Conservation (phyloP, 2,888 invertebrate genomes). For the Toxonevra muliebris region DNA sequence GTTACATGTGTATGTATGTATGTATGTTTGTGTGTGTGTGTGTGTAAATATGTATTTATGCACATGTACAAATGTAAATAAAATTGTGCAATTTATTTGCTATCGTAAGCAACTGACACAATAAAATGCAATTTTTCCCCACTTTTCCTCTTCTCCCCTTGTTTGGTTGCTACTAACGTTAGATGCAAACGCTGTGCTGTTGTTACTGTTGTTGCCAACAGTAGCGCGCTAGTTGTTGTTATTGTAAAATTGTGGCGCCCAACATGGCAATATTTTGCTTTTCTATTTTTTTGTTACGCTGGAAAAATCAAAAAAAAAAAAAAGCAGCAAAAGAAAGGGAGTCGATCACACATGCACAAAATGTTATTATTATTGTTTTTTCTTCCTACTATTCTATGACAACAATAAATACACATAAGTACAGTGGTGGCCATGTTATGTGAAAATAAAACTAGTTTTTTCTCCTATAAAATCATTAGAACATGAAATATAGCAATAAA, state of each 20-base stretch:
- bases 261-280: background rate
- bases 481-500: no score
- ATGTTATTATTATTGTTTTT: conserved; percentile 19
- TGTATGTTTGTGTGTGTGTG: background rate
- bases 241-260: conserved; percentile 16
- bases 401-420: conserved; percentile 1
- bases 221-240: background rate
- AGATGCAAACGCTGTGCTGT: background rate
- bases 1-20: background rate
- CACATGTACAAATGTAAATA: conserved; percentile 35
- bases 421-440: no score
- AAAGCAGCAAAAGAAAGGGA: background rate
- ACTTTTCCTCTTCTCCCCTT: background rate
- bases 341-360: conserved; percentile 1
- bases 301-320: no score
- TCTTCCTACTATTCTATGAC: background rate
- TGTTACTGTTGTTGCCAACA: background rate
- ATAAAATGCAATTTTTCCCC: conserved; percentile 42
- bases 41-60: background rate
- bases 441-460: no score
- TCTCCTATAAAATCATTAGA: no score
- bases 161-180: conserved; percentile 27
- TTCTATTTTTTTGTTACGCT: no score
- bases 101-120: conserved; percentile 45
- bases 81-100: conserved; percentile 47